These are phyloP conservation scores for Macaca fascicularis DNA, from an alignment of 2,113 vertebrate species.

Conservation along the genomic window T2T-MFA8v1.1 NC_088395.1:116713001-116713500, in stretches of 20 bases:
- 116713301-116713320: neutral
- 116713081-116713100: neutral
- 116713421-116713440: neutral
- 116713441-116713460: neutral
- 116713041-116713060: neutral
- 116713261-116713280: neutral
- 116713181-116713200: neutral
- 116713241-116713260: neutral
- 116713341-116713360: neutral
- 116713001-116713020: neutral
- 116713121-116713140: constrained; percentile 16
- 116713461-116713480: neutral
- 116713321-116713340: neutral
- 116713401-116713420: neutral
- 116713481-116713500: neutral
- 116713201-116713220: neutral
- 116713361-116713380: neutral
- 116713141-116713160: neutral
- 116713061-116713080: constrained; percentile 43
- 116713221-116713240: neutral
- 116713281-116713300: neutral
- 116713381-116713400: neutral
- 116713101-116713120: neutral
- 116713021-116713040: neutral
- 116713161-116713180: neutral